Evolutionary conservation across 2,888 invertebrate species (phyloP).

Genomic region (Blastobasis adustella): DNA sequence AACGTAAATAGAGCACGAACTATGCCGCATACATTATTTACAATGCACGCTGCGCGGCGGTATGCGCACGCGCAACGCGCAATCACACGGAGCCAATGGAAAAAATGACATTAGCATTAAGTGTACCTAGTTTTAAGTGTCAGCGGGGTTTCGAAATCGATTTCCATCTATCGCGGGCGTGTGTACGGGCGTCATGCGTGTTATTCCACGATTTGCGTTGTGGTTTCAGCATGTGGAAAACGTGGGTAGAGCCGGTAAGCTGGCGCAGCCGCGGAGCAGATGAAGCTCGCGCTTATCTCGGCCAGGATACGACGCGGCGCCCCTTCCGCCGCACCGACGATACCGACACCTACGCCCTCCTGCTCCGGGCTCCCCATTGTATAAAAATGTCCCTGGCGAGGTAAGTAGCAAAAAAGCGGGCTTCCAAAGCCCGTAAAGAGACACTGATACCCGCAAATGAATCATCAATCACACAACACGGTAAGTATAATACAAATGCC

Average conservation of each 20-base stretch:
- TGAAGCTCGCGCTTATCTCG: conserved; percentile 50
- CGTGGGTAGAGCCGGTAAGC: too few relatives aligned
- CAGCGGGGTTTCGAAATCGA: conserved; percentile 26
- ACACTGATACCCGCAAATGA: not conserved
- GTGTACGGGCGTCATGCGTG: too few relatives aligned
- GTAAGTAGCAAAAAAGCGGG: not conserved
- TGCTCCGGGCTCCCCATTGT: conserved; percentile 6
- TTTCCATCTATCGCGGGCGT: conserved; percentile 17
- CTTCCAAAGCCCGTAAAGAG: not conserved
- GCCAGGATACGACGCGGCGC: conserved; percentile 39
- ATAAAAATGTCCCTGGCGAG: not conserved
- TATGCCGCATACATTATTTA: conserved; percentile 54
- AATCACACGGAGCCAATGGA: conserved; percentile 40
- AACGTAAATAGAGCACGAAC: conserved; percentile 67
- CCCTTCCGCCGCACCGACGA: conserved; percentile 42
- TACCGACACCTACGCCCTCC: conserved; percentile 36
- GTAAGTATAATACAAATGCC: too few relatives aligned
- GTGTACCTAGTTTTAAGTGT: conserved; percentile 14
- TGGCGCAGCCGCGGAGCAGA: conserved; percentile 17
- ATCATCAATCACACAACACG: not conserved
- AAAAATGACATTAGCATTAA: conserved; percentile 58
- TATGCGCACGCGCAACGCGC: conserved; percentile 52
- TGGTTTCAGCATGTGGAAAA: too few relatives aligned
- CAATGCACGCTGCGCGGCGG: conserved; percentile 37
- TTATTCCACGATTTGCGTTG: too few relatives aligned